Percentiles rank a stretch among this genome's conserved stretches.
Evolutionary conservation across 2,888 invertebrate genomes (phyloP).

Genomic region (Machimus rusticus): DNA sequence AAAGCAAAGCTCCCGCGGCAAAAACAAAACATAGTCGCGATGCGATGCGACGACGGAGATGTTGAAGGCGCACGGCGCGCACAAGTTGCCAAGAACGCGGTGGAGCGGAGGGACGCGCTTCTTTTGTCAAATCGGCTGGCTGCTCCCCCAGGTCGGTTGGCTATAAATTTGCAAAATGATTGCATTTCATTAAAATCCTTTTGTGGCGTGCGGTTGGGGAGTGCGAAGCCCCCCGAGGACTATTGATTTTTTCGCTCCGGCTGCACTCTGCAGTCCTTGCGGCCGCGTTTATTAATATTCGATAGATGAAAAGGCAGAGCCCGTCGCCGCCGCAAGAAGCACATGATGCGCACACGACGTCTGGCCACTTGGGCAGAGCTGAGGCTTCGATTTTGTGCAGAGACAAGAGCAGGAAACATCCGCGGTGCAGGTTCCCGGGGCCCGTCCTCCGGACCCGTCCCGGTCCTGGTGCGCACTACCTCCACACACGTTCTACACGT

Average conservation of each 20-base stretch:
- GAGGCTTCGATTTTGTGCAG: background rate
- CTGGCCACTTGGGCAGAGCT: slow-evolving; percentile 14
- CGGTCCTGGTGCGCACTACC: background rate
- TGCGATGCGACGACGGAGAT: background rate
- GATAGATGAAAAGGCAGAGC: slow-evolving; percentile 15
- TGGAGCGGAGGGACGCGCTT: background rate
- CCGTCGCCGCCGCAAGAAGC: background rate
- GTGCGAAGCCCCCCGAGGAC: background rate
- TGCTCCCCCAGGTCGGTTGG: background rate
- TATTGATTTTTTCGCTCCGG: slow-evolving; percentile 21
- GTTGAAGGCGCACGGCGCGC: background rate
- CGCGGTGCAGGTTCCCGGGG: background rate
- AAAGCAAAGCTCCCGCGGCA: background rate
- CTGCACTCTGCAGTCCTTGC: background rate
- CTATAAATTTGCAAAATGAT: background rate
- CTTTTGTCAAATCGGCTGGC: background rate
- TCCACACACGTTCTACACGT: background rate
- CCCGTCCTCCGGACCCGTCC: background rate
- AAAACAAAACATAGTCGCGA: background rate
- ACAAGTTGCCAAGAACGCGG: background rate
- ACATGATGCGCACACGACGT: slow-evolving; percentile 22
- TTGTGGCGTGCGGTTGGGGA: background rate
- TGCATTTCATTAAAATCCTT: slow-evolving; percentile 2
- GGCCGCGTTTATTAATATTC: slow-evolving; percentile 5
- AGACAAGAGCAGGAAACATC: slow-evolving; percentile 11